These are phyloP conservation scores for Dynastes hyllus DNA, from an alignment of 2,888 invertebrate genomes.

Conservation along the genomic window DNA sequence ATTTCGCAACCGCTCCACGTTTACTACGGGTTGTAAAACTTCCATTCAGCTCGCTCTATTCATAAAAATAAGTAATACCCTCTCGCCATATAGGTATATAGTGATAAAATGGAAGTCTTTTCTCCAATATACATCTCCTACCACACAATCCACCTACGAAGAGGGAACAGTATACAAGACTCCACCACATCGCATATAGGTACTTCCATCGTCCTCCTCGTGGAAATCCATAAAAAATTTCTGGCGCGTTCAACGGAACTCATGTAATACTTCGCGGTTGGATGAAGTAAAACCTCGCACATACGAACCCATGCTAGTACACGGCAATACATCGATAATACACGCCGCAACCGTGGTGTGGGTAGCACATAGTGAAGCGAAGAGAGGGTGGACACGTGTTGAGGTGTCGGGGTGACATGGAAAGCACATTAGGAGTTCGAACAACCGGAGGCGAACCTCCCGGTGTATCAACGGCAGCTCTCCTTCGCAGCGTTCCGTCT, in stretches of 20 bases:
- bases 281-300: constrained; percentile 67
- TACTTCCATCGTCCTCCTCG: not conserved
- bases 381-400: constrained; percentile 70
- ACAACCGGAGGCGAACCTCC: constrained; percentile 63
- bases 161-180: not conserved
- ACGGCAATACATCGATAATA: constrained; percentile 70
- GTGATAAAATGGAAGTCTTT: constrained; percentile 15
- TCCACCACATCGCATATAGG: not conserved
- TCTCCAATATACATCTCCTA: constrained; percentile 9
- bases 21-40: constrained; percentile 38
- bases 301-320: constrained; percentile 67
- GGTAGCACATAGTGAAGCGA: constrained; percentile 54
- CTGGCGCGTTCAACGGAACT: constrained; percentile 57
- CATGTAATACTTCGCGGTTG: constrained; percentile 67
- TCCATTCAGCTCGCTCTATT: constrained; percentile 30
- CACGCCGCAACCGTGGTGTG: constrained; percentile 55
- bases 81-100: not conserved
- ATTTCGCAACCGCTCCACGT: constrained; percentile 45
- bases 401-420: constrained; percentile 71
- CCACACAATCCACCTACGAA: not conserved
- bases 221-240: constrained; percentile 53
- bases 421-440: constrained; percentile 71
- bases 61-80: constrained; percentile 31
- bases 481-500: constrained; percentile 4
- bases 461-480: constrained; percentile 57